These are phyloP conservation scores for Platanista minor DNA, from an alignment of 2,113 vertebrate species.

Conservation along the genomic window DNA sequence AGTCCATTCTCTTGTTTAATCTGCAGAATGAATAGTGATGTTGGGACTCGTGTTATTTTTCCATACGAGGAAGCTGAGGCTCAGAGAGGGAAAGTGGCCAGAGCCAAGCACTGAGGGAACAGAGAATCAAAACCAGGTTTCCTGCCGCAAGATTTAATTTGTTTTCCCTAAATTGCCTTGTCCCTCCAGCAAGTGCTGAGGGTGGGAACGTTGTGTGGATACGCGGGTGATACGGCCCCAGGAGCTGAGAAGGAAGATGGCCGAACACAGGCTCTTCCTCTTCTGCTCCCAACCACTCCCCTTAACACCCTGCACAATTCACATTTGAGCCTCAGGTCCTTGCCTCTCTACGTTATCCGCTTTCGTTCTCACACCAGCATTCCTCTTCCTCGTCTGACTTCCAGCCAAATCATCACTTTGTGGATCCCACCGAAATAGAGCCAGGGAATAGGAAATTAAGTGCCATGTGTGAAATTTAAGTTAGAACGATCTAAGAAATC, in stretches of 20 bases:
- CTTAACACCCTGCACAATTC: background rate
- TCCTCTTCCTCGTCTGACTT: slow-evolving; percentile 26
- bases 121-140: slow-evolving; percentile 31
- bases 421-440: slow-evolving; percentile 21
- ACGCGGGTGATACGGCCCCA: background rate
- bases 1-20: background rate
- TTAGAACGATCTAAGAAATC: background rate
- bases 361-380: slow-evolving; percentile 8
- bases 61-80: background rate
- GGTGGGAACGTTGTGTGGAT: background rate
- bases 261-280: background rate
- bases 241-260: background rate
- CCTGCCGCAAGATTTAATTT: background rate
- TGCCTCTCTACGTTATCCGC: background rate
- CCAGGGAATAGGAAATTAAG: background rate
- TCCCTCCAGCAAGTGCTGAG: background rate
- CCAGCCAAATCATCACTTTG: background rate
- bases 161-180: background rate
- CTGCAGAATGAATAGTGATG: background rate
- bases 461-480: slow-evolving; percentile 5
- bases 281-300: background rate
- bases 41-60: background rate
- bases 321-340: background rate
- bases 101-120: background rate
- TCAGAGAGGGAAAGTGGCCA: slow-evolving; percentile 7